phyloP scores from a whole-genome alignment of 2,113 vertebrate species.

The Cryptomyrus ogoouensis region DNA sequence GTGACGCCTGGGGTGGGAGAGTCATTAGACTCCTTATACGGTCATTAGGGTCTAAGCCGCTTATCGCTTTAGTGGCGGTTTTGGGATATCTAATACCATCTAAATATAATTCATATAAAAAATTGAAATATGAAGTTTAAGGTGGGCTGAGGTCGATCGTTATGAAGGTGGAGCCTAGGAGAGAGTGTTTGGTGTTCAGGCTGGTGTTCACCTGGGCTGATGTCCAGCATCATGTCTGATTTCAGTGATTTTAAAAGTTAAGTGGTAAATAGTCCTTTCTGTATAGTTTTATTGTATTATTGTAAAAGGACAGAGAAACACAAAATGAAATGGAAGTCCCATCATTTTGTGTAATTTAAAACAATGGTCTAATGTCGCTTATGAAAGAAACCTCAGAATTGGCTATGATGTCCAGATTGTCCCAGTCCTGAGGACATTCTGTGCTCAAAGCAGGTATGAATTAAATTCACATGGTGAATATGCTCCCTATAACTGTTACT shows the following conservation, averaged over 20 bases:
- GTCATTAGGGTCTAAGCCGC: background rate
- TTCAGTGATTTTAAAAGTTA: background rate
- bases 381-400: background rate
- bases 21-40: background rate
- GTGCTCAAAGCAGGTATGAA: background rate
- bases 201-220: background rate
- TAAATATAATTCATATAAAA: background rate
- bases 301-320: background rate
- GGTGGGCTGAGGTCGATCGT: background rate
- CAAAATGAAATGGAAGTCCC: background rate
- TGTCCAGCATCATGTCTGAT: background rate
- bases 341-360: background rate
- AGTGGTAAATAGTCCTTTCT: background rate
- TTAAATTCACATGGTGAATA: background rate
- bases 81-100: background rate
- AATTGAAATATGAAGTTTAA: background rate
- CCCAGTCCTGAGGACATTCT: background rate
- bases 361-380: background rate
- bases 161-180: background rate
- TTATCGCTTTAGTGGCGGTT: background rate
- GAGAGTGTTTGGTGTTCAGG: background rate
- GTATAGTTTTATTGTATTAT: background rate
- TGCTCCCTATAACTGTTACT: background rate
- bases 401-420: background rate
- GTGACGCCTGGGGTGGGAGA: background rate